A percentile compares a stretch with the other conserved stretches of the same genome.
Conservation (phyloP, 1,140 invertebrate species). For the Papilio dardanus region DNA sequence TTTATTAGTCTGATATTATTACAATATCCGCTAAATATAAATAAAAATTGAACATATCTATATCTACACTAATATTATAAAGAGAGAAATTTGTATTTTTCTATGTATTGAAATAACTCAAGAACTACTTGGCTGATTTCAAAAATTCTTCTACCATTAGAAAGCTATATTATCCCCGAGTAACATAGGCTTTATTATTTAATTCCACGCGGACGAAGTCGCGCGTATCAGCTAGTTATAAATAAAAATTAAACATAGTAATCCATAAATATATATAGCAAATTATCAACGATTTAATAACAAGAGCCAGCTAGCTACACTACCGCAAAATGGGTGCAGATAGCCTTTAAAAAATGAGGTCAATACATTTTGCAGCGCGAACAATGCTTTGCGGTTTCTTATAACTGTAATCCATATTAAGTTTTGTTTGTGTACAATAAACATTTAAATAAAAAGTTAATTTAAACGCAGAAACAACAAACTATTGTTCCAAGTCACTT, state of each 20-base stretch:
- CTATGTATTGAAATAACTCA: too few species aligned
- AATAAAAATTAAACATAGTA: too few species aligned
- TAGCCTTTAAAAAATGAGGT: slow-evolving; percentile 1
- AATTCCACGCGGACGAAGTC: too few species aligned
- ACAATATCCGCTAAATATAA: not conserved
- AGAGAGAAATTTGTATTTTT: too few species aligned
- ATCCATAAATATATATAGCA: not conserved
- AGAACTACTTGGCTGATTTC: too few species aligned
- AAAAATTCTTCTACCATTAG: too few species aligned
- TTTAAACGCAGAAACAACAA: not conserved
- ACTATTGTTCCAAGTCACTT: not conserved
- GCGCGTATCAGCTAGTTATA: too few species aligned
- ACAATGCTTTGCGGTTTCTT: slow-evolving; percentile 7
- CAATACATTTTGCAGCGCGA: slow-evolving; percentile 6
- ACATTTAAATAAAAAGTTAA: not conserved
- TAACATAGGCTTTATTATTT: too few species aligned
- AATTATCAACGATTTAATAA: not conserved
- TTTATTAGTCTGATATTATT: not conserved
- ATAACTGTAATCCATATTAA: slow-evolving; percentile 4
- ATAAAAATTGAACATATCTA: not conserved
- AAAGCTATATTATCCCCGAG: too few species aligned
- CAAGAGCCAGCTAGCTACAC: not conserved
- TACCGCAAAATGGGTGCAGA: not conserved
- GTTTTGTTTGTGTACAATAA: not conserved
- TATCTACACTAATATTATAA: too few species aligned